Percentiles rank a stretch among this genome's conserved stretches.
Evolutionary conservation across 2,113 vertebrate genomes (phyloP).

Genomic region (Microtus oregoni): DNA sequence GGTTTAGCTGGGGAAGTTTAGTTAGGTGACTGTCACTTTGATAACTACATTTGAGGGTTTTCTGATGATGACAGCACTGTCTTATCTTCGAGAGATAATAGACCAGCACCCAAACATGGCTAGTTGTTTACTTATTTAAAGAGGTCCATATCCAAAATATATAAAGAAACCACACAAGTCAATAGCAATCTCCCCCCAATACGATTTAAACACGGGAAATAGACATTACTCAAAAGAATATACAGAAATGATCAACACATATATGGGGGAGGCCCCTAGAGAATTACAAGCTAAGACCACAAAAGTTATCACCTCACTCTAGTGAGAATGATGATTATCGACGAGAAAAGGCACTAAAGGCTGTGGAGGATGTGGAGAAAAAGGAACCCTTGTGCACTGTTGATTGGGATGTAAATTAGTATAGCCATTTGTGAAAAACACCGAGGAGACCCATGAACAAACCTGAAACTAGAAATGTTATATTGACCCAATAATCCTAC

Average conservation of each 20-base stretch:
- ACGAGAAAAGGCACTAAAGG: not conserved
- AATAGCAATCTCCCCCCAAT: not conserved
- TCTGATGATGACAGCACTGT: conserved; percentile 51
- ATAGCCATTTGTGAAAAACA: not conserved
- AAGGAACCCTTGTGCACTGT: too few species aligned
- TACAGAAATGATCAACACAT: not conserved
- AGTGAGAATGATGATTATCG: not conserved
- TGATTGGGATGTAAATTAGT: not conserved
- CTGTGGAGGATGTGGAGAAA: not conserved
- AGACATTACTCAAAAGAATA: not conserved
- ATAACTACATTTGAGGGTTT: conserved; percentile 15
- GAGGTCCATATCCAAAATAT: not conserved
- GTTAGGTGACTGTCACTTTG: conserved; percentile 67
- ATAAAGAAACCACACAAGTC: not conserved
- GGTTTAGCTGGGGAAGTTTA: conserved; percentile 42
- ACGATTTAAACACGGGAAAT: not conserved
- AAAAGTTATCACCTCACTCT: not conserved
- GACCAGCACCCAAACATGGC: not conserved
- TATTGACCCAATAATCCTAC: not conserved
- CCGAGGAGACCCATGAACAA: not conserved
- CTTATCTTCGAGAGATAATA: conserved; percentile 66
- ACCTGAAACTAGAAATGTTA: not conserved
- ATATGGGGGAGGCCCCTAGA: not conserved
- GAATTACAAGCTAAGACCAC: not conserved
- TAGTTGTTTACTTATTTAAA: conserved; percentile 59